Evolutionary conservation across 30 jellyfish, hydroid and myxozoan species (phyloP), one percentile per base, ranked within the genome.

Genomic region (Pelagia noctiluca): DNA sequence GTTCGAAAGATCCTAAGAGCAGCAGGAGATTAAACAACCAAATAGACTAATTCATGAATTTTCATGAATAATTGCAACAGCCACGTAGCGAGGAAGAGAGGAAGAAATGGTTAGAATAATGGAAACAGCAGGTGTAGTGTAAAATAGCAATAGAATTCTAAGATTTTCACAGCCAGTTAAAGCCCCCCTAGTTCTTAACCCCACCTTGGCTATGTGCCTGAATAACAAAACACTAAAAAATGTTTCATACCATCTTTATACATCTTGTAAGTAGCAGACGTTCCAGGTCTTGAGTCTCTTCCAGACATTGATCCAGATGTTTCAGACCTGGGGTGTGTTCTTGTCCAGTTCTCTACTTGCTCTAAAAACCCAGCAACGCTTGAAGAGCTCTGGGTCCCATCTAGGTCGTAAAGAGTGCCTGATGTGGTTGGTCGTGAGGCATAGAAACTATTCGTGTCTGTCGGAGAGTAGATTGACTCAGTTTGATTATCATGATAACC

Each of bases 341-440:
- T 32, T 31, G 96, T 86, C 96, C 96, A 86, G 21, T 67, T 86
- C 65, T 86, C 96, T 10, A 86, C 31, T 42, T 86, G 89, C 36
- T 86, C 96, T 80, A 86, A 69, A 74, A 86, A 86, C 2, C 89
- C 89, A 12, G 96, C 89, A 63, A 86, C 96, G 50, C 89, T 71
- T 1, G 90, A 77, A 24, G 92, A 75, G 72, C 96, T 86, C 34
- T 86, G 96, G 54, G 49, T 36, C 50, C 96, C 50, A 54, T 75
- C 96, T 35, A 60, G 70, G 16, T 76, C 96, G 53, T 86, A 89
- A 12, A 75, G 11, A 3, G 96, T 86, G 4, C 78, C 96, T 34
- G 96, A 71, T 3, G 96, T 86, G 63, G 96, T 76, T 66, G 96
- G 96, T 36, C 96, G 50, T 82, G 92, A 82, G 34, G 79, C 57